Evolutionary conservation across 1,140 invertebrate species (phyloP).

Genomic region (Nilaparvata lugens): DNA sequence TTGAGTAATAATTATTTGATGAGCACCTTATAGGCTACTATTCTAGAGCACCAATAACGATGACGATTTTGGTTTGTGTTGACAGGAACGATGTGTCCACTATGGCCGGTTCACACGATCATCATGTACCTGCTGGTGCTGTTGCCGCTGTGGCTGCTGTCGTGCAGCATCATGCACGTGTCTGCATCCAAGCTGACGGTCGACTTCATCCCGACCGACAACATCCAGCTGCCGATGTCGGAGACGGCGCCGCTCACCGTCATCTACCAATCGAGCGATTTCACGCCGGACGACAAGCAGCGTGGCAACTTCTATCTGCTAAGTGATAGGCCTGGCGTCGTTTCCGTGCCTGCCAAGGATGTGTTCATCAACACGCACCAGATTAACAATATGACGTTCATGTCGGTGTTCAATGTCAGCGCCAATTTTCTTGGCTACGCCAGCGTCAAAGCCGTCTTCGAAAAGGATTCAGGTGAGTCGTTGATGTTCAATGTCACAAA

Average conservation of each 20-base stretch:
- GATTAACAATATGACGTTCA: conserved; percentile 34
- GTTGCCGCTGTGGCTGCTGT: conserved; percentile 43
- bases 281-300: conserved; percentile 2
- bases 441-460: conserved; percentile 29
- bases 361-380: conserved; percentile 27
- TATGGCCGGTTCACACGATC: conserved; percentile 49
- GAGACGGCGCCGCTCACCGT: conserved; percentile 4
- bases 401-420: conserved; percentile 40
- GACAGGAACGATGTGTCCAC: conserved; percentile 43
- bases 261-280: neutral
- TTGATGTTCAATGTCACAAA: no score
- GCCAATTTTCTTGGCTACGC: conserved; percentile 54
- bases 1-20: no score
- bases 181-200: conserved; percentile 32
- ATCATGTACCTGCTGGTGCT: conserved; percentile 43
- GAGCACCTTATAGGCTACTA: no score
- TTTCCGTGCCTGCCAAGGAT: neutral
- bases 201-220: conserved; percentile 27
- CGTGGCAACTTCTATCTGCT: neutral
- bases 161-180: conserved; percentile 30
- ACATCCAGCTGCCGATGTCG: conserved; percentile 22
- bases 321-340: neutral
- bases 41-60: no score
- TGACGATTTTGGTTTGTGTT: no score
- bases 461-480: conserved; percentile 17